These are phyloP conservation scores for Astropecten irregularis DNA, from an alignment of 53 echinoderm and acorn worm species.

Conservation along the genomic window DNA sequence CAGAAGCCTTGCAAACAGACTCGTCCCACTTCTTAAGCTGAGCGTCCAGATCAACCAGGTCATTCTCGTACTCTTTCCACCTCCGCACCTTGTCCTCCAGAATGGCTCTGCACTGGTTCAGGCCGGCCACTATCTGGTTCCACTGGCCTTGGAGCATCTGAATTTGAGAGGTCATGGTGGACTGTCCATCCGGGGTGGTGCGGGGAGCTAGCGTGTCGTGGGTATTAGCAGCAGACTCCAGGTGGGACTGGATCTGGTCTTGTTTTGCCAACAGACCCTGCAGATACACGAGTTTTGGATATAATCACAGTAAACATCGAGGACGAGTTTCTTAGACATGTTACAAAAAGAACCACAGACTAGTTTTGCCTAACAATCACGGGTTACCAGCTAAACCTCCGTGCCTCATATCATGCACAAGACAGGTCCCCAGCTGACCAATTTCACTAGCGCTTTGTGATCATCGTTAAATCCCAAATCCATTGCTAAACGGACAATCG, in stretches of 20 bases:
- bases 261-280: slow-evolving; percentile 32
- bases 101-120: slow-evolving; percentile 59
- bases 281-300: no score
- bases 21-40: slow-evolving; percentile 64
- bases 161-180: slow-evolving; percentile 48
- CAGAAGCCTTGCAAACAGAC: slow-evolving; percentile 54
- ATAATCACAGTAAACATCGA: no score
- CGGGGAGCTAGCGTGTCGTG: slow-evolving; percentile 56
- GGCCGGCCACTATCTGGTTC: slow-evolving; percentile 57
- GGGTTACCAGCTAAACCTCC: no score
- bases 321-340: no score
- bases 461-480: no score
- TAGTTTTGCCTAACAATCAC: no score
- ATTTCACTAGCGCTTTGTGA: no score
- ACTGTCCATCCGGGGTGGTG: slow-evolving; percentile 57
- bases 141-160: slow-evolving; percentile 66
- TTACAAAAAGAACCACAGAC: no score
- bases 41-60: slow-evolving; percentile 16
- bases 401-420: no score
- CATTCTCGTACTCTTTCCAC: slow-evolving; percentile 67
- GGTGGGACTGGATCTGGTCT: slow-evolving; percentile 24
- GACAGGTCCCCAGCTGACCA: no score
- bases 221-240: slow-evolving; percentile 44
- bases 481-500: no score
- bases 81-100: slow-evolving; percentile 62